Evolutionary conservation across 2,113 vertebrate species (phyloP), one percentile per base, ranked within the genome.

Genomic region (Oenanthe melanoleuca): DNA sequence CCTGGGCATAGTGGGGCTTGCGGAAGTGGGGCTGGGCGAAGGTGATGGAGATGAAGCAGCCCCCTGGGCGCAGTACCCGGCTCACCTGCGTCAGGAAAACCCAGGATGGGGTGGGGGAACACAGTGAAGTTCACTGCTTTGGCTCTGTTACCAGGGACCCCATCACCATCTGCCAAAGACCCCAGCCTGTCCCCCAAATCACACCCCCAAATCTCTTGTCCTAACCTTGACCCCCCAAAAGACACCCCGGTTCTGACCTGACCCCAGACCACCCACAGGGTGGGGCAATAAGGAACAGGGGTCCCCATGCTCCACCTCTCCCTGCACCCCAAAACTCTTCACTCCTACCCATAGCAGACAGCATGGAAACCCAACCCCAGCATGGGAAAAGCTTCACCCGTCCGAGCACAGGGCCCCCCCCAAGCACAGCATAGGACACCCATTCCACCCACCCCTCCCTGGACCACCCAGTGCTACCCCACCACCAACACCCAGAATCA

Each of bases 1-100:
- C 69, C 79, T 98, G 98, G 34, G 99, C 99, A 2, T 99, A 99
- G 87, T 99, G 98, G 45, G 96, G 98, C 84, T 97, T 98, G 86
- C 99, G 98, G 97, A 99, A 99, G 90, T 99, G 98, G 6, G 99
- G 99, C 55, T 98, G 98, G 5, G 98, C 98, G 7, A 99, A 99
- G 52, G 98, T 99, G 89, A 99, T 95, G 2, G 99, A 99, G 94
- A 99, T 88, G 72, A 99, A 99, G 16, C 98, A 98, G 49, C 99
- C 99, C 34, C 95, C 97, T 0, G 98, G 98, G 69, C 98, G 97
- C 93, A 99, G 93, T 74, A 99, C 98, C 15, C 99, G 97, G 96
- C 99, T 98, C 84, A 99, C 98, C 99, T 99, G 97, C 2, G 9
- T 88, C 10, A 18, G 70, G 71, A 78, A 34, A 69, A 59, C 3